Conservation (phyloP, 2,113 vertebrate species). For the Heterotilapia buettikoferi region DNA sequence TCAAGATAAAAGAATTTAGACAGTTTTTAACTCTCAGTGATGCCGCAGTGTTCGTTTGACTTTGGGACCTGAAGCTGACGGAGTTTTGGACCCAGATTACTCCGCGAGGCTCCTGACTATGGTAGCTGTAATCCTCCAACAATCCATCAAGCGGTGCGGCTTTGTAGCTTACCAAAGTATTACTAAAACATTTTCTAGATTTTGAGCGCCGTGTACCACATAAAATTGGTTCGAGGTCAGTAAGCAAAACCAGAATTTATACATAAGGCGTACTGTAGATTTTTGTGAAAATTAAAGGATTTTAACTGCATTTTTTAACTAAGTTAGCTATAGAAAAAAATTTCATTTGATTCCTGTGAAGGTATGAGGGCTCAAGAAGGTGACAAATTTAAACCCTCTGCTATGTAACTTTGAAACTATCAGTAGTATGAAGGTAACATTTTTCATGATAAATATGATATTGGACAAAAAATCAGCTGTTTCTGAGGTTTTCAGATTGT, state of each 20-base stretch:
- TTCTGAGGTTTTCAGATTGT: not conserved
- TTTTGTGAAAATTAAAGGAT: not conserved
- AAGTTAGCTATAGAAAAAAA: not conserved
- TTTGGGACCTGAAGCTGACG: not conserved
- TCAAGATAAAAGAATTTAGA: accelerated
- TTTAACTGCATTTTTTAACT: too few species aligned
- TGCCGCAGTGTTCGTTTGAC: accelerated
- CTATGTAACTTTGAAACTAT: not conserved
- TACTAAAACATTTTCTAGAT: not conserved
- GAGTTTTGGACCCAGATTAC: not conserved
- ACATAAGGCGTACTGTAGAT: not conserved
- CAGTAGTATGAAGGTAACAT: not conserved
- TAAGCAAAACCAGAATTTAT: not conserved
- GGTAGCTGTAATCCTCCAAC: not conserved
- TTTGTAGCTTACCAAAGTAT: not conserved
- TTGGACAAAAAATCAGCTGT: not conserved
- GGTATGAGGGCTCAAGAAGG: not conserved
- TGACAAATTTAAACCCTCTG: not conserved
- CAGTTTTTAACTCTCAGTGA: not conserved
- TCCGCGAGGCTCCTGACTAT: not conserved
- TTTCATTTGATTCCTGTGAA: not conserved
- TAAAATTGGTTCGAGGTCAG: not conserved
- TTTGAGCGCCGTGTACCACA: accelerated
- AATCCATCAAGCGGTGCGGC: accelerated
- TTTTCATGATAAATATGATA: not conserved